phyloP scores from a whole-genome alignment of 2,888 invertebrate species.

The Herminia tarsipennalis region DNA sequence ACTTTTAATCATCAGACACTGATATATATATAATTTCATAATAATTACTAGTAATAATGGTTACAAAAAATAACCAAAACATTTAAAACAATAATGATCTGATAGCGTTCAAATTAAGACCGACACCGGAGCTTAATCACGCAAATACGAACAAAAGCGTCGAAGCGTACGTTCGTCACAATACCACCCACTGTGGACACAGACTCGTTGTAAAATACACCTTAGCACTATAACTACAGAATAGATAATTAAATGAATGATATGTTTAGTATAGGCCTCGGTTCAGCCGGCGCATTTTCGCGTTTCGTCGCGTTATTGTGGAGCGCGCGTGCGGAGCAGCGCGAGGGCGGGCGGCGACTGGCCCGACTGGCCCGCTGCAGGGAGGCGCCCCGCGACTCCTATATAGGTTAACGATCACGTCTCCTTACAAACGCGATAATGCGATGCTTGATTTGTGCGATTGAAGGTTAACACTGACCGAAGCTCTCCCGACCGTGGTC shows the following conservation, averaged over 20 bases:
- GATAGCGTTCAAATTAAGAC: constrained; percentile 7
- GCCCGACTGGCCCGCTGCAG: constrained; percentile 32
- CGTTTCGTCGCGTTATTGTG: constrained; percentile 26
- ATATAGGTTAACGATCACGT: constrained; percentile 79
- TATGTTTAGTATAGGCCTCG: constrained; percentile 76
- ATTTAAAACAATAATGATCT: constrained; percentile 5
- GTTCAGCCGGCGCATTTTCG: constrained; percentile 41
- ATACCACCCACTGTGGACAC: constrained; percentile 32
- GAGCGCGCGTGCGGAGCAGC: constrained; percentile 58
- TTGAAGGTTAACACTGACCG: constrained; percentile 44
- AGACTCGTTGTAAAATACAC: constrained; percentile 46
- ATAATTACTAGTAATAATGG: neutral
- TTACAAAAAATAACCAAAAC: neutral
- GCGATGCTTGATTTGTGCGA: constrained; percentile 51
- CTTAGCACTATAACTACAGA: constrained; percentile 45
- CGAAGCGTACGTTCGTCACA: constrained; percentile 27
- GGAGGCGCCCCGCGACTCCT: constrained; percentile 27
- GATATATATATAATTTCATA: neutral
- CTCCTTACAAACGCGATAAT: constrained; percentile 57
- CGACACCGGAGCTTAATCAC: constrained; percentile 11
- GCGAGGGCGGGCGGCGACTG: constrained; percentile 78
- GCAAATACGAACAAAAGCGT: constrained; percentile 20
- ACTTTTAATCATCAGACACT: too few relatives aligned
- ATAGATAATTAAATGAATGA: constrained; percentile 60
- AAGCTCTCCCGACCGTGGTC: too few relatives aligned